Evolutionary conservation across 2,888 invertebrate species (phyloP).

Genomic region (Allacma fusca): DNA sequence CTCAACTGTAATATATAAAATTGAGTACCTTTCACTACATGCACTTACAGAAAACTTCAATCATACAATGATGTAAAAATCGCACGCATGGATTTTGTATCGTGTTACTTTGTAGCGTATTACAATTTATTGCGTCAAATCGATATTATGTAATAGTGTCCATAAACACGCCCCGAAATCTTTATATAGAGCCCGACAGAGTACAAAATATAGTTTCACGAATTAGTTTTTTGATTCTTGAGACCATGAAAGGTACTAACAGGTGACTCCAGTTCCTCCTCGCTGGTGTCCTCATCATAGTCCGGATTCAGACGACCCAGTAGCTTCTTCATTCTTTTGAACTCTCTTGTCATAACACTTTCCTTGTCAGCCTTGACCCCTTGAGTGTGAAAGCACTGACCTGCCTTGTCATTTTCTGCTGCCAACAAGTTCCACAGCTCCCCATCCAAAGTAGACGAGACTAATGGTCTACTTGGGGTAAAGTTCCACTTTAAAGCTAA

Average conservation of each 20-base stretch:
- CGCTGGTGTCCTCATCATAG: not conserved
- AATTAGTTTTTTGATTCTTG: too few species aligned
- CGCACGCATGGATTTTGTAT: too few species aligned
- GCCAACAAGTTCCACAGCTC: conserved; percentile 36
- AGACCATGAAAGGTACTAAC: not conserved
- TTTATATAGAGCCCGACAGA: too few species aligned
- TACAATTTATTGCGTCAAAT: too few species aligned
- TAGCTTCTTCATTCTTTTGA: conserved; percentile 24
- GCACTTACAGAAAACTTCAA: too few species aligned
- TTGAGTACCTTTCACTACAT: too few species aligned
- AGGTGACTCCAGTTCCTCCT: not conserved
- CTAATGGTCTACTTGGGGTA: conserved; percentile 29
- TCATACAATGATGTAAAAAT: too few species aligned
- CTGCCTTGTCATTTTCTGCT: conserved; percentile 21
- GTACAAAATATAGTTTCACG: too few species aligned
- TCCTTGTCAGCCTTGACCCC: not conserved
- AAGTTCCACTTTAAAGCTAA: conserved; percentile 35
- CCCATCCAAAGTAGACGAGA: conserved; percentile 24
- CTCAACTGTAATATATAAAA: too few species aligned
- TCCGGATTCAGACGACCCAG: conserved; percentile 32
- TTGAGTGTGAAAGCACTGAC: conserved; percentile 16
- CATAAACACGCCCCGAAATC: too few species aligned
- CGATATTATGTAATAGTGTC: too few species aligned
- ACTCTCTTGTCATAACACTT: conserved; percentile 15
- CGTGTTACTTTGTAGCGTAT: too few species aligned